A percentile compares a stretch with the other conserved stretches of the same genome.
phyloP scores from a whole-genome alignment of 1,140 invertebrate species.

The Drosophila ohnishii region DNA sequence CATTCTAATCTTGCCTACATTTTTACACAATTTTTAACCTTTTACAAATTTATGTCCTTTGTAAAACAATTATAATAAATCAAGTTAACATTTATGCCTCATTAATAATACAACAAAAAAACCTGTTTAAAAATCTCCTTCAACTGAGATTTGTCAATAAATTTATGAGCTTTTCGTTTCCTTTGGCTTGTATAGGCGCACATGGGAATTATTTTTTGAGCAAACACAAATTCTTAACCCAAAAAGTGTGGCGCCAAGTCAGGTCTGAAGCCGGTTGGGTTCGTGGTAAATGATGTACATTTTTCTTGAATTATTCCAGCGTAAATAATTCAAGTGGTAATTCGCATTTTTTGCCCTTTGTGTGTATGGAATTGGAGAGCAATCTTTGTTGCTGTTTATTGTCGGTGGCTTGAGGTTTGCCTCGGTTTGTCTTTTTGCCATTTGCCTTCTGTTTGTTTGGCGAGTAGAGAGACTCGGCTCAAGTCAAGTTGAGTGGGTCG shows the following conservation, averaged over 20 bases:
- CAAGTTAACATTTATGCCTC: too few species aligned
- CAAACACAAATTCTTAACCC: constrained; percentile 26
- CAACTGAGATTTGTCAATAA: constrained; percentile 15
- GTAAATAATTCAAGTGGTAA: constrained; percentile 66
- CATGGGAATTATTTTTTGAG: constrained; percentile 20
- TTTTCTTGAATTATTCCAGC: constrained; percentile 60
- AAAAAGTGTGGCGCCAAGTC: constrained; percentile 37
- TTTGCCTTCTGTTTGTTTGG: constrained; percentile 49
- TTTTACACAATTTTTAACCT: neutral
- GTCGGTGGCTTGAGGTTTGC: constrained; percentile 45
- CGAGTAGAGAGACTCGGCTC: constrained; percentile 2
- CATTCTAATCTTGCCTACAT: neutral
- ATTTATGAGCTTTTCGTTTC: constrained; percentile 2
- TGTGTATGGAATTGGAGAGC: constrained; percentile 34
- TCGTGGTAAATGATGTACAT: constrained; percentile 50
- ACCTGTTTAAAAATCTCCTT: neutral
- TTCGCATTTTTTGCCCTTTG: constrained; percentile 32
- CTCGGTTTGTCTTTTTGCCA: constrained; percentile 43
- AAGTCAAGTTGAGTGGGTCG: constrained; percentile 13
- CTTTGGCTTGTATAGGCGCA: neutral
- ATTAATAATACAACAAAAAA: neutral
- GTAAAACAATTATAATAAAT: neutral
- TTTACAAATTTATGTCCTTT: neutral
- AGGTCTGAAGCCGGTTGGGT: constrained; percentile 16
- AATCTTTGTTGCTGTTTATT: constrained; percentile 42